Evolutionary conservation across 2,797 vertebrate species (phyloP), one percentile per base, ranked within the genome.

Genomic region (Enteromius fasciolatus): DNA sequence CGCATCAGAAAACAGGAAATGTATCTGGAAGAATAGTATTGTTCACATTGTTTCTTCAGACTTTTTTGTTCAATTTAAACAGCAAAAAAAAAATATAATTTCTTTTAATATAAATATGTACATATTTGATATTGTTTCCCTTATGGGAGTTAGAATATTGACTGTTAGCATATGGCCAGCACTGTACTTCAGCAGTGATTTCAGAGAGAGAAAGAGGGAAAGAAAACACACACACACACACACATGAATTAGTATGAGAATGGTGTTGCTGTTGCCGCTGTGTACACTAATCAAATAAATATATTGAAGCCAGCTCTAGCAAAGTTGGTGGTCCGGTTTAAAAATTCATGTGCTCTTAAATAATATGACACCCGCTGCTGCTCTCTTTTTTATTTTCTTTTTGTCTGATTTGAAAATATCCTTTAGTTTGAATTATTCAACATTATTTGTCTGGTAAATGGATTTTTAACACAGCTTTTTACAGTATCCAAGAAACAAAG

Each of bases 341-440:
- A 93, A 89, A 91, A 92, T 92, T 88, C 41, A 90, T 87, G 48
- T 52, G 61, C 70, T 82, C 83, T 85, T 87, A 50, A 66, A 80
- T 78, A 86, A 88, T 75, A 78, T 64, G 41, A 81, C 73, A 83
- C 59, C 31, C 18, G 48, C 8, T 48, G 66, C 75, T 84, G 57
- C 48, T 78, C 83, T 79, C 80, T 76, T 25, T 44, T 18, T 64
- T 18, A 69, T 87, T 83, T 82, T 77, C 64, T 90, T 6, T 44
- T 23, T 59, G 74, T 28, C 85, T 88, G 88, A 89, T 89, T 89
- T 86, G 85, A 87, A 87, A 85, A 84, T 88, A 86, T 75, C 86
- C 77, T 25, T 81, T 68, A 77, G 76, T 82, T 86, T 92, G 84
- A 92, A 92, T 92, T 85, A 91, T 92, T 87, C 75, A 91, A 80